A percentile compares a stretch with the other conserved stretches of the same genome.
Conservation (phyloP, 2,113 vertebrate species). For the Zapornia atra region DNA sequence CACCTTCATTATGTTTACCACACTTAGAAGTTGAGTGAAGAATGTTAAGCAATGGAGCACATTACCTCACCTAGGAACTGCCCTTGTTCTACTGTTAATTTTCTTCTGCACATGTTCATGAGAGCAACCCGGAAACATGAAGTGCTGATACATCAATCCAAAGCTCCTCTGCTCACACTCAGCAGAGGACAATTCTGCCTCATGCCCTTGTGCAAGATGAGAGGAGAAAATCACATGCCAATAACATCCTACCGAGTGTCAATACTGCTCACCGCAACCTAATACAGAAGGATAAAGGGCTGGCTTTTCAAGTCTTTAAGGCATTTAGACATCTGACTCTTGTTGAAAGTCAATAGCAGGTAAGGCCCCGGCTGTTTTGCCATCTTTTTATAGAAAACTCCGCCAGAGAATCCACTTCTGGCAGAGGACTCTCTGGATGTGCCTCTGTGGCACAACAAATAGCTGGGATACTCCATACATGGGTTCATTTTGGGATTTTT, state of each 20-base stretch:
- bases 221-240: slow-evolving; percentile 20
- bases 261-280: not conserved
- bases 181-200: not conserved
- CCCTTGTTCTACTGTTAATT: not conserved
- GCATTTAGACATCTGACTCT: not conserved
- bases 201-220: not conserved
- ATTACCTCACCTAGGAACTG: not conserved
- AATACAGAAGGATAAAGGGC: not conserved
- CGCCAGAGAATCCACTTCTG: not conserved
- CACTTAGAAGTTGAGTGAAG: not conserved
- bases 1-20: not conserved
- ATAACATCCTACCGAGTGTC: not conserved
- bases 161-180: not conserved
- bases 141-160: not conserved
- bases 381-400: not conserved
- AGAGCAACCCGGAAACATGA: not conserved
- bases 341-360: not conserved
- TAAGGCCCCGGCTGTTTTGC: not conserved
- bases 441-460: not conserved
- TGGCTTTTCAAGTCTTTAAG: not conserved
- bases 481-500: not conserved
- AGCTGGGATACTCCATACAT: not conserved
- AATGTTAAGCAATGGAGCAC: not conserved
- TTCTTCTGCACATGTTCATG: not conserved
- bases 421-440: not conserved